phyloP scores from a whole-genome alignment of 2,113 vertebrate genomes.

The Naja naja region DNA sequence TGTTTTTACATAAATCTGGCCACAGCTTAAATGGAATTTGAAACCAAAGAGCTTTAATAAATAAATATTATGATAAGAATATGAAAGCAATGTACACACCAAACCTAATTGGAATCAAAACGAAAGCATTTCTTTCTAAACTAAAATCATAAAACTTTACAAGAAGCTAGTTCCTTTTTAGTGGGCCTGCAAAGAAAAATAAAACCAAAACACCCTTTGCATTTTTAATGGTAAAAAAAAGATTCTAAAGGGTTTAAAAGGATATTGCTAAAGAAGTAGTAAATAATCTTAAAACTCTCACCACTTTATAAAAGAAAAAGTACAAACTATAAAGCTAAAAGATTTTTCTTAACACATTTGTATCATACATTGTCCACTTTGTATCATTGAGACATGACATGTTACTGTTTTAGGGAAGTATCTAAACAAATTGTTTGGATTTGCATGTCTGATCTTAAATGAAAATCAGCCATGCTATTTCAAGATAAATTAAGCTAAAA shows the following conservation, averaged over 20 bases:
- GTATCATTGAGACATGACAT: conserved; percentile 20
- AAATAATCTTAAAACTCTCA: conserved; percentile 61
- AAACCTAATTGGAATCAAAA: conserved; percentile 68
- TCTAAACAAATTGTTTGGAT: conserved; percentile 14
- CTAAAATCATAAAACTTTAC: conserved; percentile 60
- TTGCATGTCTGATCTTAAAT: conserved; percentile 6
- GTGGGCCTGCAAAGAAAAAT: conserved; percentile 38
- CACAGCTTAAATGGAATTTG: conserved; percentile 80
- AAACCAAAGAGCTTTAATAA: conserved; percentile 79
- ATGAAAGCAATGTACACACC: conserved; percentile 75
- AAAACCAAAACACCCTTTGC: conserved; percentile 39
- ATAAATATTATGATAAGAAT: conserved; percentile 84
- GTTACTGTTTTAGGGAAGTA: conserved; percentile 8
- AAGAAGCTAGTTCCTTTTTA: conserved; percentile 42
- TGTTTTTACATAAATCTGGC: conserved; percentile 80
- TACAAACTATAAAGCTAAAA: conserved; percentile 33
- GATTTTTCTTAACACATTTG: conserved; percentile 26
- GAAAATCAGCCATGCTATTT: neutral
- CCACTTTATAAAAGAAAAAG: conserved; percentile 44
- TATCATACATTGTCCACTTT: conserved; percentile 40
- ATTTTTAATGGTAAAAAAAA: conserved; percentile 37
- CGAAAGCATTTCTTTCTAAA: conserved; percentile 64
- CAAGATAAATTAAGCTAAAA: neutral
- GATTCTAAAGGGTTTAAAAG: conserved; percentile 45
- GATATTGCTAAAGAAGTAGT: conserved; percentile 60